Conservation (phyloP, 2,797 vertebrate genomes). For the Mus caroli region DNA sequence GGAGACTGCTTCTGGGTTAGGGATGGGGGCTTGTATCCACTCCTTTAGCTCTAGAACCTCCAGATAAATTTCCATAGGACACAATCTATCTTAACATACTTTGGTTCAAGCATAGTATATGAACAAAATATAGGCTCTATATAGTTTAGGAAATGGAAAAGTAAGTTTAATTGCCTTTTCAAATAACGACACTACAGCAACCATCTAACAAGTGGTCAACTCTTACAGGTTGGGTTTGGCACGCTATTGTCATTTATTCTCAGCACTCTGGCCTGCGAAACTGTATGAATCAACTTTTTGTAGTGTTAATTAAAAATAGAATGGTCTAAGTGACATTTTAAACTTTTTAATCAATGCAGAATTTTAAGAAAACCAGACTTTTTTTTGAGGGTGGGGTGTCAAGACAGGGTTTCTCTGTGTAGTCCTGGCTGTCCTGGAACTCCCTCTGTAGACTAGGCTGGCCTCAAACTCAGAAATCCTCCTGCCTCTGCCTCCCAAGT, state of each 20-base stretch:
- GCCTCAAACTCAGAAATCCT: no score
- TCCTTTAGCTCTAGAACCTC: not conserved
- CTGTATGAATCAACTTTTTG: not conserved
- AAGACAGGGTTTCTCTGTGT: no score
- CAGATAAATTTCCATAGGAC: not conserved
- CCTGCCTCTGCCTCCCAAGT: no score
- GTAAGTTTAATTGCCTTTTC: constrained; percentile 14
- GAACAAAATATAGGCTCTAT: constrained; percentile 52
- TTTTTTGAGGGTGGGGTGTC: no score
- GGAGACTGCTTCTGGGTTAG: not conserved
- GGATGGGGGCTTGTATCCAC: not conserved
- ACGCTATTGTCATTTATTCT: not conserved
- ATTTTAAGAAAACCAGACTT: not conserved
- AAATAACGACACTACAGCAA: constrained; percentile 14
- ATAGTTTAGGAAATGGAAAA: constrained; percentile 41
- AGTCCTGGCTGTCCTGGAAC: no score
- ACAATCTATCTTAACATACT: not conserved
- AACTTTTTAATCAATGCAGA: constrained; percentile 4
- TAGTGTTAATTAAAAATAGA: constrained; percentile 34
- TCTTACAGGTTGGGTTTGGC: constrained; percentile 11
- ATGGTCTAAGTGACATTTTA: not conserved
- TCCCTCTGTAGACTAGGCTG: no score
- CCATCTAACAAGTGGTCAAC: not conserved
- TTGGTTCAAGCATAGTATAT: constrained; percentile 25
- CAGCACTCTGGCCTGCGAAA: not conserved